These are phyloP conservation scores for Hypanus sabinus DNA, from an alignment of 2,113 vertebrate genomes.

Conservation along the genomic window DNA sequence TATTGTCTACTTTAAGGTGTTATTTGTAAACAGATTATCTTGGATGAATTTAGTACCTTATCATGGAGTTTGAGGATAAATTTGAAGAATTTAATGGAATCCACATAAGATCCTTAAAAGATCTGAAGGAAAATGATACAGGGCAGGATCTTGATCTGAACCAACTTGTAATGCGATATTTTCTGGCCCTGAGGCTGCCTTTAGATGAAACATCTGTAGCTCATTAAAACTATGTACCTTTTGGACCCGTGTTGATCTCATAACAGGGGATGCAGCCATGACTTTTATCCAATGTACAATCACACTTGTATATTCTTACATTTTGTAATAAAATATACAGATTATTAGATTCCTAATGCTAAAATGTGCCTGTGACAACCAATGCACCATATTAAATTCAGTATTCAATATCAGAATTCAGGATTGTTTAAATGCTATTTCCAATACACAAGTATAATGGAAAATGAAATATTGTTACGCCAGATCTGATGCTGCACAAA, in stretches of 20 bases:
- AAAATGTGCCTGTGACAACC: background rate
- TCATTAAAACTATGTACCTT: background rate
- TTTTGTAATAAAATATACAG: background rate
- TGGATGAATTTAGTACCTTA: background rate
- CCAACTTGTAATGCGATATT: background rate
- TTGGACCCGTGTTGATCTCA: background rate
- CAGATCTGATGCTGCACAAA: no score
- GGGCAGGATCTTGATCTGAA: background rate
- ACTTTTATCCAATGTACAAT: background rate
- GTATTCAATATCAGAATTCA: no score
- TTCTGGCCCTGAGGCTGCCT: background rate
- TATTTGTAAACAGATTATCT: background rate
- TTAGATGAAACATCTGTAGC: background rate
- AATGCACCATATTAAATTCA: background rate
- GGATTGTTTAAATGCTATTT: no score
- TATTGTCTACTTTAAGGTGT: background rate
- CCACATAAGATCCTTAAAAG: background rate
- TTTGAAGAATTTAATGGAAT: background rate
- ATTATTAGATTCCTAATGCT: background rate
- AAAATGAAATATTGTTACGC: no score
- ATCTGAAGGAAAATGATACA: background rate
- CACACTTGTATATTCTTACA: background rate
- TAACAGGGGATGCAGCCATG: background rate
- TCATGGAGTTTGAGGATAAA: background rate
- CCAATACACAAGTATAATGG: no score